Evolutionary conservation across 2,113 vertebrate species (phyloP).

Genomic region (Silurus asotus): DNA sequence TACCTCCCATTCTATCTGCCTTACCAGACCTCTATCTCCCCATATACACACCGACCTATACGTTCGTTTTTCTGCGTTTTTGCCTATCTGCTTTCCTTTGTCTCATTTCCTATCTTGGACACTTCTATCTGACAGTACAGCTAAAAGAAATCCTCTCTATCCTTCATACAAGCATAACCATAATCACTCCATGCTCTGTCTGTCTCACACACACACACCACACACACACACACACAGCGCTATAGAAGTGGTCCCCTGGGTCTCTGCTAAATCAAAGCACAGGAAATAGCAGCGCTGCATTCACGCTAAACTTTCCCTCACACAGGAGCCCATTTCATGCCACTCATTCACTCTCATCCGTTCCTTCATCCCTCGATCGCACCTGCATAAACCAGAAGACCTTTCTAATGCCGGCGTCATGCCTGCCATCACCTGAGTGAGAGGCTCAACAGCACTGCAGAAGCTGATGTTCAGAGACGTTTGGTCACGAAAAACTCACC

Average conservation of each 20-base stretch:
- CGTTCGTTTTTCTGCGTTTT: neutral
- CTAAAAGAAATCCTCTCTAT: neutral
- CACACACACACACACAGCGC: neutral
- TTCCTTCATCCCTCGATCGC: constrained; percentile 16
- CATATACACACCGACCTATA: neutral
- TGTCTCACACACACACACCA: constrained; percentile 11
- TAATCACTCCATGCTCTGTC: neutral
- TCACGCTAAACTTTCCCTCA: constrained; percentile 42
- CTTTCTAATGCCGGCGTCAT: constrained; percentile 1
- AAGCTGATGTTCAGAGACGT: constrained; percentile 18
- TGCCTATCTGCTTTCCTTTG: neutral
- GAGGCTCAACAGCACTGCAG: constrained; percentile 14
- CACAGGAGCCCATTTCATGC: constrained; percentile 47
- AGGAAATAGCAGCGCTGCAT: constrained; percentile 28
- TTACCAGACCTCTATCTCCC: neutral
- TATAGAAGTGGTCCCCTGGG: constrained; percentile 1
- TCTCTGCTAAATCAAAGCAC: constrained; percentile 42
- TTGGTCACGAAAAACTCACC: neutral
- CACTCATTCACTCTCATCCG: constrained; percentile 37
- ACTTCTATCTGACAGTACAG: constrained; percentile 17
- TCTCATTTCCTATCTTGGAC: neutral
- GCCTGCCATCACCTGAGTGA: neutral
- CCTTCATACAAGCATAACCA: constrained; percentile 10
- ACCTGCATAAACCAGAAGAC: constrained; percentile 33
- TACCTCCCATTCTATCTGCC: neutral